Base-by-base conservation (phyloP, 1,140 invertebrate genomes). In the Bombus huntii region DNA sequence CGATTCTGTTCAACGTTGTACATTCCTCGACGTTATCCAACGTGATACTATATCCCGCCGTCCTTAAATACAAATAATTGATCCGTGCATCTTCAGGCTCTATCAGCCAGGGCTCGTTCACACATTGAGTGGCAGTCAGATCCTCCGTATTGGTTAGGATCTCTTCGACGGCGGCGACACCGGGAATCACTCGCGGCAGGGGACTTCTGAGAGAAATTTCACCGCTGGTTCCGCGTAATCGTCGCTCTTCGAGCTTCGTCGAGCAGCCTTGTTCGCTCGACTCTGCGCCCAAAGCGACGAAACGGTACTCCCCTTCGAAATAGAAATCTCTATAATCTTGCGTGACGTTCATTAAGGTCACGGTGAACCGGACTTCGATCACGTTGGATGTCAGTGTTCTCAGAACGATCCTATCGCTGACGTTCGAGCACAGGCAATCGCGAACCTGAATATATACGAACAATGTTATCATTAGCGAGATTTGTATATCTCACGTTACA, bases 311-410 rank as follows among this genome's bases (percentile, higher is more conserved):
- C 0, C 97, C 97, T 91, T 98, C 97, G 94, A 98, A 98, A 88
- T 96, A 96, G 93, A 97, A 98, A 93, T 98, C 97, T 65, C 96
- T 96, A 89, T 97, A 98, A 94, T 98, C 97, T 93, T 98, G 97
- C 18, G 96, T 97, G 44, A 97, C 97, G 93, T 97, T 97, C 98
- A 98, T 98, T 89, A 97, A 96, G 2, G 96, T 97, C 4, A 98
- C 96, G 0, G 96, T 96, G 92, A 98, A 98, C 88, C 96, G 97
- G 1, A 98, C 95, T 92, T 97, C 97, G 3, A 98, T 96, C 77
- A 96, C 96, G 66, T 96, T 96, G 3, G 97, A 96, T 2, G 97
- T 97, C 78, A 97, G 94, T 37, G 96, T 97, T 68, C 96, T 96
- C 53, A 96, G 88, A 62, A 96, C 94, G 39, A 96, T 89, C 37